Evolutionary conservation across 2,888 invertebrate species (phyloP), one percentile per base, ranked within the genome.

Genomic region (Psylliodes chrysocephalus): DNA sequence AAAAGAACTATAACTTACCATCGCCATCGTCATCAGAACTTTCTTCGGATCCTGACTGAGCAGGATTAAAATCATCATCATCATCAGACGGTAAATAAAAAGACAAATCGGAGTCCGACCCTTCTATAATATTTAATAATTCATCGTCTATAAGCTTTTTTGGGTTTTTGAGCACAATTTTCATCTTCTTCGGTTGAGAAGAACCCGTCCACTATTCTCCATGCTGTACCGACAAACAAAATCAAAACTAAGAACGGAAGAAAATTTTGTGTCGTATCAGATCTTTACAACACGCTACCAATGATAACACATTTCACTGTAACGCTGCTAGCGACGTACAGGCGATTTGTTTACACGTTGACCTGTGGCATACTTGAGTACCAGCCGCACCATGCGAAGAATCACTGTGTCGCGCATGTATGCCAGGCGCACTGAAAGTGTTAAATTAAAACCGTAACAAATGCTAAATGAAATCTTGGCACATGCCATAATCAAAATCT

Each of bases 241-340:
- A 47, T 6, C n/a, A 46, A 46, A 46, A 46, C 19, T 17, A 46
- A n/a, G 17, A 46, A 46, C 46, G 46, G 46, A n/a, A n/a, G 46
- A 46, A 47, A 47, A 47, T 47, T 47, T 25, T 18, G 22, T n/a
- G 22, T 19, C 18, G 22, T 25, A 22, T 47, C 7, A 19, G 14
- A 6, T n/a, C 18, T 47, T 47, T 22, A 10, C 5, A 19, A 47
- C 19, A 47, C 47, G 19, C 47, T 47, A 25, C 47, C n/a, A 10
- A 14, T 19, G 22, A 14, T 19, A 18, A 47, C 14, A 12, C 47
- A 19, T 14, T n/a, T 14, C 18, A 19, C 14, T 47, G 14, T 22
- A 47, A 19, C 25, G 47, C 19, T 19, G 22, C 18, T 14, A 47
- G 28, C 8, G 5, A 47, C 18, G 25, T 25, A 19, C 8, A 10